phyloP scores from a whole-genome alignment of 2,797 vertebrate species.

The Gadopsis bispinosus region DNA sequence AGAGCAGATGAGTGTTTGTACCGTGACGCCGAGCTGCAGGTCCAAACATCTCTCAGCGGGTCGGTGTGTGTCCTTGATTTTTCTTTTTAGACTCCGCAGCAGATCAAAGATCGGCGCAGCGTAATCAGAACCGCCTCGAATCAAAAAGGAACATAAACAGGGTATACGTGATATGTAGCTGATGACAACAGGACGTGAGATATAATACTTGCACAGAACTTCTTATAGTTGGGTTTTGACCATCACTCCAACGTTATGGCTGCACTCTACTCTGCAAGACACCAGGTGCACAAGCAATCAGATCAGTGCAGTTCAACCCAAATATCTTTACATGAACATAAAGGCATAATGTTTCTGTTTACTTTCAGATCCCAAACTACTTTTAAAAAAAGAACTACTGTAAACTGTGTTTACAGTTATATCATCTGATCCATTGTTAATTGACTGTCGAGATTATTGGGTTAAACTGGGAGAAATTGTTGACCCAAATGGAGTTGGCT shows the following conservation, averaged over 20 bases:
- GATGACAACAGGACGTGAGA: not conserved
- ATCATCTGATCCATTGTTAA: too few relatives aligned
- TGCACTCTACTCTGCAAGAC: not conserved
- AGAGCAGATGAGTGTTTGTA: constrained; percentile 33
- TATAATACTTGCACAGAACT: not conserved
- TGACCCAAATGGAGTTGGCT: too few relatives aligned
- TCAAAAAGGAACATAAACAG: constrained; percentile 28
- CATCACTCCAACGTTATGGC: too few relatives aligned
- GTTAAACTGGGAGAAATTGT: too few relatives aligned
- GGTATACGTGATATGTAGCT: not conserved
- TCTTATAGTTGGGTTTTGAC: not conserved
- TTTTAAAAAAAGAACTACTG: too few relatives aligned
- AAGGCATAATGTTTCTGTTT: too few relatives aligned
- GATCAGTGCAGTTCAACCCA: not conserved
- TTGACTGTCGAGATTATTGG: too few relatives aligned
- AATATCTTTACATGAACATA: not conserved
- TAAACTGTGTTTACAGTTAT: too few relatives aligned
- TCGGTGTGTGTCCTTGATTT: constrained; percentile 32
- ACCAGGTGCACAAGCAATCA: not conserved
- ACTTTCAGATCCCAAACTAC: too few relatives aligned
- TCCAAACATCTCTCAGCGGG: constrained; percentile 28
- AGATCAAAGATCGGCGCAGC: constrained; percentile 26
- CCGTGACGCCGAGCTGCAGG: constrained; percentile 45
- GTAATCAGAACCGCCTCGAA: constrained; percentile 13
- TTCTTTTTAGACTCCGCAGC: constrained; percentile 10